Conservation (phyloP, 2,888 invertebrate genomes). For the Polydrusus tereticollis region DNA sequence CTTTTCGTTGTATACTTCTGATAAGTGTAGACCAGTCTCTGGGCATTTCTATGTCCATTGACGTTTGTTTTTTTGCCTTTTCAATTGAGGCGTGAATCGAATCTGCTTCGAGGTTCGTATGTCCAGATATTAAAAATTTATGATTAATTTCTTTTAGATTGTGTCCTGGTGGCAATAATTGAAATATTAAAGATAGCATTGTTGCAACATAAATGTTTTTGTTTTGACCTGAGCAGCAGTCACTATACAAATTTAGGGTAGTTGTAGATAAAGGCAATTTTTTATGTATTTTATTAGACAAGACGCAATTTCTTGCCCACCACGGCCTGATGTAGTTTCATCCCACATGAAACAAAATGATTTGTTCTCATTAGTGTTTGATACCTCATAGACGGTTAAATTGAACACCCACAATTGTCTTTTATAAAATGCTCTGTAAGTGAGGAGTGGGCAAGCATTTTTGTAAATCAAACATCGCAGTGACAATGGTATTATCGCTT, state of each 20-base stretch:
- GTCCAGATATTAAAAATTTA: too few relatives aligned
- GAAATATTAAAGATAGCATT: background rate
- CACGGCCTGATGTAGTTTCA: slow-evolving; percentile 20
- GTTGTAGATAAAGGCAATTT: slow-evolving; percentile 6
- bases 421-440: background rate
- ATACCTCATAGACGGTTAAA: too few relatives aligned
- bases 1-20: too few relatives aligned
- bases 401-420: too few relatives aligned
- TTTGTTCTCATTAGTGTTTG: too few relatives aligned
- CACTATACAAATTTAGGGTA: slow-evolving; percentile 14
- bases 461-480: background rate
- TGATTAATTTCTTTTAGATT: too few relatives aligned
- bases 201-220: slow-evolving; percentile 22
- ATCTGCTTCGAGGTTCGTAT: too few relatives aligned
- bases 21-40: too few relatives aligned
- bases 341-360: slow-evolving; percentile 21
- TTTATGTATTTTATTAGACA: slow-evolving; percentile 9
- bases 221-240: slow-evolving; percentile 27
- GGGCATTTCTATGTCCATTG: too few relatives aligned
- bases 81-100: too few relatives aligned
- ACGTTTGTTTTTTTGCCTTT: too few relatives aligned
- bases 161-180: too few relatives aligned
- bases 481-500: background rate
- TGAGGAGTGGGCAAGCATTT: slow-evolving; percentile 2
- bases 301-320: slow-evolving; percentile 32